Evolutionary conservation across 2,113 vertebrate species (phyloP).

Genomic region (Chlamydotis undulata): DNA sequence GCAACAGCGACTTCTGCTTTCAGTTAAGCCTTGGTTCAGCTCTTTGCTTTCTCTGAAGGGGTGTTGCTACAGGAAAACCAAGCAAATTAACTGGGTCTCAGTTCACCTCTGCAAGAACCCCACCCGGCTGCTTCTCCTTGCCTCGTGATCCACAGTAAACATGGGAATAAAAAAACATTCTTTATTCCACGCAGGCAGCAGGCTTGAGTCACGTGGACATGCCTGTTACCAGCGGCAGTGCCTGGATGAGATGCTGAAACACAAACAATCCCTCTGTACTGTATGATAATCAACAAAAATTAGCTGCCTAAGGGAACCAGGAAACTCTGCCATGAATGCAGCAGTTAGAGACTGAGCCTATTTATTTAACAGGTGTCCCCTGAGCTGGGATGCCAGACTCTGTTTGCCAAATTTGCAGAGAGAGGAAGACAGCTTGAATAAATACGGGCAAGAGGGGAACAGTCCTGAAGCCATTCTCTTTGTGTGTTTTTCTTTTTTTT

Average conservation of each 20-base stretch:
- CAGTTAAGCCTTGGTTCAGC: background rate
- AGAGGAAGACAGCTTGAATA: constrained; percentile 53
- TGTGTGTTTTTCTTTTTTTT: background rate
- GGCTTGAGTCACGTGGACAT: background rate
- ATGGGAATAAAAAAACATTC: background rate
- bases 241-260: background rate
- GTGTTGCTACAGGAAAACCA: fast-evolving
- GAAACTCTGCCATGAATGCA: constrained; percentile 54
- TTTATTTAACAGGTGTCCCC: constrained; percentile 69
- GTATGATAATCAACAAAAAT: constrained; percentile 57
- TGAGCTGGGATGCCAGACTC: constrained; percentile 45
- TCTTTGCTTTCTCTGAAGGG: background rate
- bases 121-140: background rate
- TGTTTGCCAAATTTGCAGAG: constrained; percentile 41
- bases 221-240: background rate
- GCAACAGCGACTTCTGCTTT: background rate
- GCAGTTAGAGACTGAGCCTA: constrained; percentile 54
- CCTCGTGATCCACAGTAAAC: background rate
- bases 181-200: background rate
- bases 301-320: constrained; percentile 52
- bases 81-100: background rate
- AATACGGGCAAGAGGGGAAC: constrained; percentile 9
- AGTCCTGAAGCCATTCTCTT: constrained; percentile 37
- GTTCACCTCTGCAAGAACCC: background rate
- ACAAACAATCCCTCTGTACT: constrained; percentile 55